These are phyloP conservation scores for Meloe dianella DNA, from an alignment of 2,888 invertebrate genomes.

Conservation along the genomic window DNA sequence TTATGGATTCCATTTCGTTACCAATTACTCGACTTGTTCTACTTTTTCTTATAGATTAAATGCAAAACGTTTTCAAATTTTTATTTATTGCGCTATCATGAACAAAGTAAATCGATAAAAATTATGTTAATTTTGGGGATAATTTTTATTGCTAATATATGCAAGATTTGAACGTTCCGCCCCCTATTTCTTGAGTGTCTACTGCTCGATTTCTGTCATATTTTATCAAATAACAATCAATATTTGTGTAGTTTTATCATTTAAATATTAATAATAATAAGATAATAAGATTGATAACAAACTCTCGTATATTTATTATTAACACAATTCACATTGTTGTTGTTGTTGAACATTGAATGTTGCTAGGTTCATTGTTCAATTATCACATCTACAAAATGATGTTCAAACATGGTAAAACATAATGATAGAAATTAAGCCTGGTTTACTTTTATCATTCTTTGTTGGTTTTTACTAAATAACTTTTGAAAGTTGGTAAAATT, in stretches of 20 bases:
- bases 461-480: neutral
- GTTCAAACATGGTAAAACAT: neutral
- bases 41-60: neutral
- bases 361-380: neutral
- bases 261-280: too few species aligned
- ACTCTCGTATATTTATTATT: too few species aligned
- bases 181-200: too few species aligned
- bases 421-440: neutral
- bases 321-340: too few species aligned
- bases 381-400: neutral
- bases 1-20: constrained; percentile 3
- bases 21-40: neutral
- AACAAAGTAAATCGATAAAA: neutral
- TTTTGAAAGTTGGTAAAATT: neutral
- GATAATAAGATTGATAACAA: too few species aligned
- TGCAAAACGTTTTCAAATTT: too few species aligned
- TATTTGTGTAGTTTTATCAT: too few species aligned
- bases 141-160: too few species aligned
- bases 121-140: too few species aligned
- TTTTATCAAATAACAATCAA: neutral
- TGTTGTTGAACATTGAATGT: neutral
- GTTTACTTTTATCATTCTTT: neutral
- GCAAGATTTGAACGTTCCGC: too few species aligned
- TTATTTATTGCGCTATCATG: neutral
- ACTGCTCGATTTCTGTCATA: neutral